Conservation (phyloP, 1,140 invertebrate genomes). For the Magallana gigas region DNA sequence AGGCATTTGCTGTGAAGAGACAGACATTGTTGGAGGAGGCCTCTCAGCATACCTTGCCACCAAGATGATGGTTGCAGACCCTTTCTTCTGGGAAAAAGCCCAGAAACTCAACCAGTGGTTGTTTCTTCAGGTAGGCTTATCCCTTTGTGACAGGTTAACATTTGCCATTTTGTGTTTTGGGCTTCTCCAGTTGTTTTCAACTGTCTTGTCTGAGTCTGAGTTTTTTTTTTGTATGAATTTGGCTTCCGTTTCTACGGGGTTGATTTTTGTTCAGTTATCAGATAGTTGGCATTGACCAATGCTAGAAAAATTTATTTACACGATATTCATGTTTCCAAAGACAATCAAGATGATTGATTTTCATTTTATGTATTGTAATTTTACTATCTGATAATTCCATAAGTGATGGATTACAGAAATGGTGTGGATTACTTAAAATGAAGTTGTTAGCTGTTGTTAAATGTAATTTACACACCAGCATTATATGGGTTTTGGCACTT, state of each 20-base stretch:
- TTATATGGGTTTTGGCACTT: conserved; percentile 5
- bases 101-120: conserved; percentile 19
- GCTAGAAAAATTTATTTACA: background rate
- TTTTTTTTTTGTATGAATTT: no score
- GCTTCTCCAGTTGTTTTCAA: no score
- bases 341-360: background rate
- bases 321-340: background rate
- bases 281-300: no score
- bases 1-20: background rate
- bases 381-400: background rate
- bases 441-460: conserved; percentile 17
- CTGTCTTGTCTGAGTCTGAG: no score
- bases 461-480: conserved; percentile 2
- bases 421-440: background rate
- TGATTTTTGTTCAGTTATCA: no score
- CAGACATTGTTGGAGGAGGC: background rate
- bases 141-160: background rate
- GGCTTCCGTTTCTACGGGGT: no score
- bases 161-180: no score
- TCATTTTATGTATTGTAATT: no score
- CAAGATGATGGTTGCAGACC: conserved; percentile 24
- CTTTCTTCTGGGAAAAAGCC: conserved; percentile 6
- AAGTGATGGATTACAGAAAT: background rate
- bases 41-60: background rate
- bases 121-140: conserved; percentile 6